Conservation (phyloP, 2,797 vertebrate genomes). For the Danio choprae region DNA sequence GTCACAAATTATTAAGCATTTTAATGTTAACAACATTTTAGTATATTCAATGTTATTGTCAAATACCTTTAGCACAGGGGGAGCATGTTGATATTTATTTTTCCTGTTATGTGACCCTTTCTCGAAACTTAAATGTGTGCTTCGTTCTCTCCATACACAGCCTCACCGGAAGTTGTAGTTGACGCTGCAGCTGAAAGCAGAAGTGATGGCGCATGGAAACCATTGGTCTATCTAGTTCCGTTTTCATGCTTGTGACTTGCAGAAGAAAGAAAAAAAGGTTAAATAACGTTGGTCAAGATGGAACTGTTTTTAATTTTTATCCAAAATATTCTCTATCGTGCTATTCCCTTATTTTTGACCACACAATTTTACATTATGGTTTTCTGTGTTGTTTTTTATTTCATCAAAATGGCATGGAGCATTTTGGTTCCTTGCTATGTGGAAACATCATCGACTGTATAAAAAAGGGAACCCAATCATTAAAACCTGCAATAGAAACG, state of each 20-base stretch:
- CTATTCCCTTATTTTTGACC: too few species aligned
- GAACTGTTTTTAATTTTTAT: not conserved
- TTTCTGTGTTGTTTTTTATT: too few species aligned
- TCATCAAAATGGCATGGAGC: too few species aligned
- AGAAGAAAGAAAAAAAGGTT: not conserved
- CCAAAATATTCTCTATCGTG: not conserved
- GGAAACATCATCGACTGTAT: too few species aligned
- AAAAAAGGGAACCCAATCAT: too few species aligned
- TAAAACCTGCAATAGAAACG: too few species aligned
- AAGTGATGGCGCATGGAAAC: not conserved
- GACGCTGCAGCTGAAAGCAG: too few species aligned
- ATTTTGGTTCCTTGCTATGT: too few species aligned
- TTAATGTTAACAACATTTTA: not conserved
- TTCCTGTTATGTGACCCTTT: conserved; percentile 1
- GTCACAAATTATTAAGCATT: too few species aligned
- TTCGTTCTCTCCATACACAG: not conserved
- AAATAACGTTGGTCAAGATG: not conserved
- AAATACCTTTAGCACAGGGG: not conserved
- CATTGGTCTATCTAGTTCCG: not conserved
- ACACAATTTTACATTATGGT: too few species aligned
- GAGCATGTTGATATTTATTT: not conserved
- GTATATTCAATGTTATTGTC: too few species aligned
- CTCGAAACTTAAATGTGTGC: not conserved
- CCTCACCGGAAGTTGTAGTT: not conserved
- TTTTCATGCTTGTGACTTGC: not conserved